These are phyloP conservation scores for Netta rufina DNA, from an alignment of 2,797 vertebrate genomes.

Conservation along the genomic window DNA sequence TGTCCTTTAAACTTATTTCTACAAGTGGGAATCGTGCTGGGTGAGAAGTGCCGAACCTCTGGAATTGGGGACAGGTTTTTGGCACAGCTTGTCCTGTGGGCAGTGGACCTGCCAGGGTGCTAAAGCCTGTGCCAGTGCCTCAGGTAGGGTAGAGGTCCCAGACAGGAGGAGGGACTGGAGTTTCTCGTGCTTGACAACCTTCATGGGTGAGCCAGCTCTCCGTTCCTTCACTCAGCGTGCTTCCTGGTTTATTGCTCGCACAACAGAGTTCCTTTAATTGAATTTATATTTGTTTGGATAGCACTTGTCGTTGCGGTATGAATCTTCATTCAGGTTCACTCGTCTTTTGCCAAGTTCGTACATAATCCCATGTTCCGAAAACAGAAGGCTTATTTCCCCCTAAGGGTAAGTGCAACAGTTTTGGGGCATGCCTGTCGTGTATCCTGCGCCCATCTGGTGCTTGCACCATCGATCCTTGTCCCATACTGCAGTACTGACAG, in stretches of 20 bases:
- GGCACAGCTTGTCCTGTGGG: accelerated
- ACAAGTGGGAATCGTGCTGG: accelerated
- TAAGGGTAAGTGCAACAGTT: accelerated
- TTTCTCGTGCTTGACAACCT: slow-evolving; percentile 44
- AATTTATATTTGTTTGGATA: slow-evolving; percentile 61
- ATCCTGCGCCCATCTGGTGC: neutral
- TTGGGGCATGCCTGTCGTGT: neutral
- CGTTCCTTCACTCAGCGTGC: neutral
- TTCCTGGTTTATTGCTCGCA: slow-evolving; percentile 35
- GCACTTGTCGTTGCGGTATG: neutral
- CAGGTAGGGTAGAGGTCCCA: neutral
- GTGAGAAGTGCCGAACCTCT: neutral
- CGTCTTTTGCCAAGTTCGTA: neutral
- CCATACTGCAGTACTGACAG: neutral
- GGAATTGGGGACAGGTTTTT: neutral
- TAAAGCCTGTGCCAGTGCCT: neutral
- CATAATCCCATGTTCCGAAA: neutral
- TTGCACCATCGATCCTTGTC: neutral
- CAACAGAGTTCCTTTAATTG: slow-evolving; percentile 48
- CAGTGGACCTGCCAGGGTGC: neutral
- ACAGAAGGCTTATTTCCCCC: neutral
- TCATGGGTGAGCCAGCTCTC: slow-evolving; percentile 28
- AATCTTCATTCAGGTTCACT: slow-evolving; percentile 39
- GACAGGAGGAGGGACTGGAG: neutral
- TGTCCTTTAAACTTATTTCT: neutral